Percentiles rank a stretch among this genome's conserved stretches.
Conservation (phyloP, 2,888 invertebrate species). For the Incurvaria masculella region DNA sequence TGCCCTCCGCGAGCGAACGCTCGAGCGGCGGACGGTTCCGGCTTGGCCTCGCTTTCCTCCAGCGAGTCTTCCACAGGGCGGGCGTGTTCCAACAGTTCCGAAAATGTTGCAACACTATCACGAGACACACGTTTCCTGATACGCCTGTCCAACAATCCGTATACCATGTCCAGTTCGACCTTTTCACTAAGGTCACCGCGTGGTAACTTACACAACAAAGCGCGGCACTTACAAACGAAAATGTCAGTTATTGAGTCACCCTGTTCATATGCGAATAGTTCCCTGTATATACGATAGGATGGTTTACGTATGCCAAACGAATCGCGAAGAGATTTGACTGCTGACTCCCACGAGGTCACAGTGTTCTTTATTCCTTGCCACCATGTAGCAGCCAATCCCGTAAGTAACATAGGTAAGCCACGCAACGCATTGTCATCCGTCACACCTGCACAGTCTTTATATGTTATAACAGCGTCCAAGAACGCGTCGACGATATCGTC, state of each 20-base stretch:
- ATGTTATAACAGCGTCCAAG: no score
- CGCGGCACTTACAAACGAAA: slow-evolving; percentile 10
- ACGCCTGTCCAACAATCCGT: slow-evolving; percentile 11
- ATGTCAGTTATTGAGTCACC: slow-evolving; percentile 9
- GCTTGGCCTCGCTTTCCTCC: background rate
- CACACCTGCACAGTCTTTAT: no score
- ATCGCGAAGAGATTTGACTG: no score
- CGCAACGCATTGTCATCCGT: no score
- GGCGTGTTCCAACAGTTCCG: slow-evolving; percentile 4
- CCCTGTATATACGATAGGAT: no score
- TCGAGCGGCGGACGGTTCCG: background rate
- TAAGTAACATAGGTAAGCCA: no score
- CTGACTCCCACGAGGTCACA: no score
- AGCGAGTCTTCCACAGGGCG: slow-evolving; percentile 7
- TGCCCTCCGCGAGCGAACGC: background rate
- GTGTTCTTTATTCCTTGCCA: no score
- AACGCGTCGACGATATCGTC: no score
- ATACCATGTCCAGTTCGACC: slow-evolving; percentile 14
- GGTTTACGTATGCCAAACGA: no score
- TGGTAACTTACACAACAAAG: slow-evolving; percentile 11
- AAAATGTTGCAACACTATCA: slow-evolving; percentile 16
- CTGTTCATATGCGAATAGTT: no score
- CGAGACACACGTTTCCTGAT: slow-evolving; percentile 15
- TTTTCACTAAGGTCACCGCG: slow-evolving; percentile 6
- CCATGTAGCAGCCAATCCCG: no score